Conservation (phyloP, 2,888 invertebrate genomes). For the Amphiduros pacificus region DNA sequence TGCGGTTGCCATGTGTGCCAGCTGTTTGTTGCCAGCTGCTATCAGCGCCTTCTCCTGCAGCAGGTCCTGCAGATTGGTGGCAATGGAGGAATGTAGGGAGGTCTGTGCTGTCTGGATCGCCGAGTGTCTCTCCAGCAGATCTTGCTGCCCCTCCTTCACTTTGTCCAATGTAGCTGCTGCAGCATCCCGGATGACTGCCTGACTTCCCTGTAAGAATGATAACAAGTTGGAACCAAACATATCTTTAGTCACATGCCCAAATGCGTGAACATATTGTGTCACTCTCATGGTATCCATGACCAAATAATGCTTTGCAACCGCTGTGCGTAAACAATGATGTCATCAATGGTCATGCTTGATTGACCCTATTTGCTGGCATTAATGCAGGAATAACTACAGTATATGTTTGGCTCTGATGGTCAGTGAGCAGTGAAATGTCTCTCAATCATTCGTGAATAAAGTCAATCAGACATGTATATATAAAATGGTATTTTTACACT, state of each 20-base stretch:
- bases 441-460: too few species aligned
- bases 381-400: too few species aligned
- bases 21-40: constrained; percentile 65
- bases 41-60: constrained; percentile 68
- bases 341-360: not conserved
- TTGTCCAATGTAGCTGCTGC: constrained; percentile 61
- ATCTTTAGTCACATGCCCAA: too few species aligned
- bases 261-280: too few species aligned
- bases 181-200: constrained; percentile 61
- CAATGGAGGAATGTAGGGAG: constrained; percentile 61
- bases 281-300: too few species aligned
- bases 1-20: constrained; percentile 64
- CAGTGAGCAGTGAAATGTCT: too few species aligned
- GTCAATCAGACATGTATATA: too few species aligned
- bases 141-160: constrained; percentile 61
- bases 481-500: too few species aligned
- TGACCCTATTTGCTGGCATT: not conserved
- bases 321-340: not conserved
- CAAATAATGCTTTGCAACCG: too few species aligned
- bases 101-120: constrained; percentile 43
- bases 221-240: too few species aligned
- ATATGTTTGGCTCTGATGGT: too few species aligned
- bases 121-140: constrained; percentile 64
- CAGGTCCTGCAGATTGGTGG: constrained; percentile 65
- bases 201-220: constrained; percentile 55